phyloP scores from a whole-genome alignment of 2,797 vertebrate genomes.

The Macroramphosus scolopax region DNA sequence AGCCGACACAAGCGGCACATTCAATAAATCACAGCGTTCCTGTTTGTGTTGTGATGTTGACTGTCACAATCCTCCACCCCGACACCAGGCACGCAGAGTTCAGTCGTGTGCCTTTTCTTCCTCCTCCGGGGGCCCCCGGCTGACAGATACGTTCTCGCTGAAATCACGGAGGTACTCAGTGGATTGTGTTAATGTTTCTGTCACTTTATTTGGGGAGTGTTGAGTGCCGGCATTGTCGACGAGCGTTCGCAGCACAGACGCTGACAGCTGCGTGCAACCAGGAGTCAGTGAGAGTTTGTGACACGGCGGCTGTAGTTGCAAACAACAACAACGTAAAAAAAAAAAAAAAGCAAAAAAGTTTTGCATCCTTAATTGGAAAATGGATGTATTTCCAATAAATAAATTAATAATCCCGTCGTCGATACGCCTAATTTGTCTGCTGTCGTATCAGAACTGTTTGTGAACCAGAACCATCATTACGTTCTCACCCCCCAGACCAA shows the following conservation, averaged over 20 bases:
- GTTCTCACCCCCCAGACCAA: constrained; percentile 24
- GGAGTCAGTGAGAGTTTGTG: constrained; percentile 1
- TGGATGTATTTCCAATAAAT: too few species aligned
- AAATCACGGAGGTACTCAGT: constrained; percentile 67
- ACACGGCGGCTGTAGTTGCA: constrained; percentile 12
- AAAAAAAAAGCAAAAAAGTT: constrained; percentile 17
- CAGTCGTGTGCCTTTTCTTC: constrained; percentile 64
- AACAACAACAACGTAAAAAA: constrained; percentile 21
- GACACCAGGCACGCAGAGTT: constrained; percentile 59
- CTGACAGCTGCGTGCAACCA: constrained; percentile 22
- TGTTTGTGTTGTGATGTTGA: constrained; percentile 70
- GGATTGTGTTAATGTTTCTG: constrained; percentile 71
- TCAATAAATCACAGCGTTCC: constrained; percentile 72
- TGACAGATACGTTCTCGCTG: constrained; percentile 57
- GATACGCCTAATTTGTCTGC: neutral
- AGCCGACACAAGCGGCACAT: constrained; percentile 61
- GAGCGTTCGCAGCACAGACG: constrained; percentile 38
- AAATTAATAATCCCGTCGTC: too few species aligned
- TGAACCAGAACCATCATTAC: constrained; percentile 28
- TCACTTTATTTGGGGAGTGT: constrained; percentile 65
- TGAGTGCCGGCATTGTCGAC: constrained; percentile 68
- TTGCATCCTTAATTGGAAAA: constrained; percentile 16
- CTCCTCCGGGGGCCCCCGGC: constrained; percentile 50
- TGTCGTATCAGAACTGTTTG: constrained; percentile 8
- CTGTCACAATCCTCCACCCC: constrained; percentile 65